Evolutionary conservation across 2,888 invertebrate genomes (phyloP), one percentile per base, ranked within the genome.

Genomic region (Miltochrista miniata): DNA sequence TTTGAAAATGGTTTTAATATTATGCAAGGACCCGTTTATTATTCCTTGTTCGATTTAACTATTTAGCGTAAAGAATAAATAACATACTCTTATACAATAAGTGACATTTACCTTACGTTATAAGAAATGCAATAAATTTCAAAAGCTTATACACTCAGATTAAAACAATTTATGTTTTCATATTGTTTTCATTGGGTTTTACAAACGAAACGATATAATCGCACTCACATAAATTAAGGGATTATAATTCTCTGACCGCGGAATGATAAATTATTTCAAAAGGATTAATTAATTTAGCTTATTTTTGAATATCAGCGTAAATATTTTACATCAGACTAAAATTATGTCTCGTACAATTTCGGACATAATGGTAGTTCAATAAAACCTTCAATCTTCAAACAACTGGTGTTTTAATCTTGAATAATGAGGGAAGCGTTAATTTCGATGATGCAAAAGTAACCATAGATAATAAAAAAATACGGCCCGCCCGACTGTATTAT

Each of bases 151-250:
- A 5, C 18, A 38, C 15, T 33, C 3, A n/a, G 12, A 24, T 31
- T 12, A 11, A 33, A 46, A 39, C 24, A 45, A 30, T 45, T 36
- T 36, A 29, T 39, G 39, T 11, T 39, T n/a, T 34, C 14, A 33
- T 8, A 35, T 31, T 35, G 33, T 39, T 41, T 29, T 36, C 41
- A 42, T 42, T 43, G 8, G 30, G 37, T 34, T 33, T 29, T 10
- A 43, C 24, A 34, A 44, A 39, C 7, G 30, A 15, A 30, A 12
- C 13, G 29, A 8, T 14, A 43, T 44, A 43, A 42, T 48, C 48
- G 8, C 33, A 38, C n/a, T 44, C 24, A 18, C 24, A 49, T 49
- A 49, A 44, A 44, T 49, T 49, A 44, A 24, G 11, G 30, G 43
- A 49, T 49, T 49, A 39, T 49, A 39, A 39, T 44, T 39, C 43